Conservation (phyloP, 2,113 vertebrate species). For the Brachionichthys hirsutus region DNA sequence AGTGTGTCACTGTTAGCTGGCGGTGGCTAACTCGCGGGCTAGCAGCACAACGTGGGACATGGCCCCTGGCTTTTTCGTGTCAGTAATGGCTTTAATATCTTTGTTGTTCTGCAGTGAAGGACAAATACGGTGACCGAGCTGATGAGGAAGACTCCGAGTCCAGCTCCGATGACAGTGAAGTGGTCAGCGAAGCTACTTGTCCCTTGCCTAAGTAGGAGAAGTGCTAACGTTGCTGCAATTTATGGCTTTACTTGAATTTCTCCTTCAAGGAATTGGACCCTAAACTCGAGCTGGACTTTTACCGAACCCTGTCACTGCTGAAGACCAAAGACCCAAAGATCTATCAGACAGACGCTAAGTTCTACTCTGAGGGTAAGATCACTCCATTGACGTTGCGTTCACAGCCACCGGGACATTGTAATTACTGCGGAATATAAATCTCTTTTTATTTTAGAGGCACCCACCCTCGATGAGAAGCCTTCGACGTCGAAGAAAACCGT, state of each 20-base stretch:
- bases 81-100: neutral
- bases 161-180: constrained; percentile 79
- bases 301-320: constrained; percentile 85
- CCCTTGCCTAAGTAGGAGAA: too few species aligned
- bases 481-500: constrained; percentile 67
- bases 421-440: too few species aligned
- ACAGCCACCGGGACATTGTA: neutral
- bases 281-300: constrained; percentile 83
- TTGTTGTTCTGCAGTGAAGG: constrained; percentile 80
- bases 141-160: constrained; percentile 73
- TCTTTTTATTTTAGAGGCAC: constrained; percentile 20
- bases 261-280: constrained; percentile 81
- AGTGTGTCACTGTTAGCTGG: constrained; percentile 63
- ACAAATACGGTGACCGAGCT: constrained; percentile 79
- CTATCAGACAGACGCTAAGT: constrained; percentile 80
- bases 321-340: constrained; percentile 90
- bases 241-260: rapidly evolving
- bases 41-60: constrained; percentile 28
- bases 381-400: neutral
- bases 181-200: constrained; percentile 63
- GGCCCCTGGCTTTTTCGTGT: too few species aligned
- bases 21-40: constrained; percentile 17
- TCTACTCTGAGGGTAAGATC: constrained; percentile 73
- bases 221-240: too few species aligned
- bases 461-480: constrained; percentile 47